A percentile compares a stretch with the other conserved stretches of the same genome.
These are phyloP conservation scores for Pollenia griseotomentosa DNA, from an alignment of 2,888 invertebrate genomes.

Conservation along the genomic window DNA sequence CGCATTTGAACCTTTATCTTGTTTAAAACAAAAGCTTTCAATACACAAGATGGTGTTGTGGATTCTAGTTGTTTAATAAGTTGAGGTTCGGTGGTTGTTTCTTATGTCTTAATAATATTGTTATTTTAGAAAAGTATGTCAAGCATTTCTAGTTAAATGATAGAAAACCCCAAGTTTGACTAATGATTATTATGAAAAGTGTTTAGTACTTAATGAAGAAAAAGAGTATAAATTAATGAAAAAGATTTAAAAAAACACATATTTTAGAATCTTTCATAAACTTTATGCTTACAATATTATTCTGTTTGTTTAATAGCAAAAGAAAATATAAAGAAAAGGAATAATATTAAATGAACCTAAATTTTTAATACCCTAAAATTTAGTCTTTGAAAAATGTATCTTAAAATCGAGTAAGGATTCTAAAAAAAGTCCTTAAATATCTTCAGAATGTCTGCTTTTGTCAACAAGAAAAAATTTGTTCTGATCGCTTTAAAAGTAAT, in stretches of 20 bases:
- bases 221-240: neutral
- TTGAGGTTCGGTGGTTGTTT: neutral
- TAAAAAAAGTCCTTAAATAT: too few species aligned
- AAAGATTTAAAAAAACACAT: neutral
- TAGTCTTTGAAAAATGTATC: too few species aligned
- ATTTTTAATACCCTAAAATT: too few species aligned
- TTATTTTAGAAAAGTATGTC: slow-evolving; percentile 20
- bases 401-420: too few species aligned
- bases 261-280: neutral
- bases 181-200: slow-evolving; percentile 10
- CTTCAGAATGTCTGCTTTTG: too few species aligned
- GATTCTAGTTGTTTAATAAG: neutral
- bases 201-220: neutral
- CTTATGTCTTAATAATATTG: slow-evolving; percentile 4
- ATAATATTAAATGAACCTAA: too few species aligned
- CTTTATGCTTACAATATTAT: too few species aligned
- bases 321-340: too few species aligned
- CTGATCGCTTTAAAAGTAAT: neutral
- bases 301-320: too few species aligned
- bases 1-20: slow-evolving; percentile 19
- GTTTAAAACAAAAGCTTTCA: slow-evolving; percentile 4
- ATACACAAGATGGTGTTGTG: neutral
- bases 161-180: neutral
- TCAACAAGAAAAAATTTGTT: too few species aligned
- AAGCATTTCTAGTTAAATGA: slow-evolving; percentile 14